phyloP scores from a whole-genome alignment of 2,888 invertebrate genomes.

The Synanthedon formicaeformis region DNA sequence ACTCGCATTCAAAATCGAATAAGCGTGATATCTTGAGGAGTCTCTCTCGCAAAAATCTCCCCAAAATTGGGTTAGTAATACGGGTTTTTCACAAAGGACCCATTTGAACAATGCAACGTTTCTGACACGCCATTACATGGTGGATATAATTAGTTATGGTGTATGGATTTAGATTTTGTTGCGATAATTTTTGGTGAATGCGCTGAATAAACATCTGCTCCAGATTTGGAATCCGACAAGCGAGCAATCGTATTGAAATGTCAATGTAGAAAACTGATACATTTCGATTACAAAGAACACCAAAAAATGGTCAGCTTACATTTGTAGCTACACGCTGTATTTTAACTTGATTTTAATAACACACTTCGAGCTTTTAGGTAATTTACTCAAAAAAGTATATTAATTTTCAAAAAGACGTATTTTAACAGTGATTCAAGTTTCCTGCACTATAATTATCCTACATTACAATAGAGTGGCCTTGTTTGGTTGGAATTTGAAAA shows the following conservation, averaged over 20 bases:
- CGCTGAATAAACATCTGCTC: conserved; percentile 60
- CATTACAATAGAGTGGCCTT: no score
- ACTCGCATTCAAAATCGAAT: conserved; percentile 56
- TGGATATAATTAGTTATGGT: conserved; percentile 71
- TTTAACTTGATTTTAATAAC: no score
- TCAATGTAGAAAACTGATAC: conserved; percentile 64
- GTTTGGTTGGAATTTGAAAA: no score
- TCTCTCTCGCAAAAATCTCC: conserved; percentile 51
- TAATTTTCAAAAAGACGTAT: no score
- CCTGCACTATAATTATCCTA: no score
- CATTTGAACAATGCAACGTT: conserved; percentile 43
- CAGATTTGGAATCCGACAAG: conserved; percentile 55
- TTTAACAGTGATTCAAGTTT: no score
- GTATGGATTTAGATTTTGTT: conserved; percentile 68
- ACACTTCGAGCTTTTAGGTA: no score
- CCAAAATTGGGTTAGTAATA: conserved; percentile 70
- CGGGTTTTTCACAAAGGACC: conserved; percentile 42
- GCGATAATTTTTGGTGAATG: conserved; percentile 65
- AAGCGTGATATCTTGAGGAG: conserved; percentile 55
- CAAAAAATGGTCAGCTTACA: conserved; percentile 57
- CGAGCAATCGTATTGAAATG: conserved; percentile 53
- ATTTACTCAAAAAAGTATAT: no score
- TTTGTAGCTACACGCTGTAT: neutral
- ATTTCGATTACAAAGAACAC: conserved; percentile 36
- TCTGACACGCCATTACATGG: conserved; percentile 56